A percentile compares a stretch with the other conserved stretches of the same genome.
Conservation (phyloP, 2,888 invertebrate genomes). For the Drosophila imparisetae region DNA sequence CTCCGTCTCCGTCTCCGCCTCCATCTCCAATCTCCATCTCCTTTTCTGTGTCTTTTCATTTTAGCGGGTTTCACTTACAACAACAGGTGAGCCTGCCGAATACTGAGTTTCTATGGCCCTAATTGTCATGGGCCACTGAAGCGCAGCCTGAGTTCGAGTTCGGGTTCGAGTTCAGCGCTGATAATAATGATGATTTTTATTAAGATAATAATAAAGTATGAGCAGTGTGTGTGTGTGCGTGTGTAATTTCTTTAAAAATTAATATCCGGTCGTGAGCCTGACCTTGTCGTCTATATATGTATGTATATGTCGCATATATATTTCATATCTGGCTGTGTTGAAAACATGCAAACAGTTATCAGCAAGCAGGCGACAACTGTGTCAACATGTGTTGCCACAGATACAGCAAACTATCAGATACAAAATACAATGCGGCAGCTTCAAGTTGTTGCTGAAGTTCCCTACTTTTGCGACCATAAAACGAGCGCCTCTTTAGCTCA, state of each 20-base stretch:
- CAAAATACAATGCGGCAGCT: slow-evolving; percentile 16
- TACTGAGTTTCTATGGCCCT: slow-evolving; percentile 61
- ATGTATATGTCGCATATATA: not conserved
- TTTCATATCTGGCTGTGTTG: slow-evolving; percentile 7
- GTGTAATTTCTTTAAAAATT: slow-evolving; percentile 68
- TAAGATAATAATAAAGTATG: slow-evolving; percentile 35
- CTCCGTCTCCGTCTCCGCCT: not conserved
- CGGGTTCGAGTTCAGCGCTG: slow-evolving; percentile 1
- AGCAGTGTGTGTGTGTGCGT: slow-evolving; percentile 16
- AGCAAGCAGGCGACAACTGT: slow-evolving; percentile 57
- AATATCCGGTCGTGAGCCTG: slow-evolving; percentile 66
- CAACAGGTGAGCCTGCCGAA: slow-evolving; percentile 50
- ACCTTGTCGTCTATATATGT: slow-evolving; percentile 34
- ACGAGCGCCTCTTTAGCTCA: slow-evolving; percentile 92
- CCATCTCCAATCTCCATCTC: not conserved
- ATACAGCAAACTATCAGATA: slow-evolving; percentile 22
- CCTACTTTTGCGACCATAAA: slow-evolving; percentile 37
- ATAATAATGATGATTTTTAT: slow-evolving; percentile 50
- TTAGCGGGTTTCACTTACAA: slow-evolving; percentile 56
- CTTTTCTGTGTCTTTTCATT: slow-evolving; percentile 5
- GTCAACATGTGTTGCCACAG: slow-evolving; percentile 64
- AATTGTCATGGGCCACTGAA: slow-evolving; percentile 78
- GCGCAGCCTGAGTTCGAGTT: slow-evolving; percentile 46
- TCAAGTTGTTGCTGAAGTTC: slow-evolving; percentile 38
- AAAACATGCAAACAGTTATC: slow-evolving; percentile 63